Conservation (phyloP, 2,888 invertebrate genomes). For the Anoplius nigerrimus region DNA sequence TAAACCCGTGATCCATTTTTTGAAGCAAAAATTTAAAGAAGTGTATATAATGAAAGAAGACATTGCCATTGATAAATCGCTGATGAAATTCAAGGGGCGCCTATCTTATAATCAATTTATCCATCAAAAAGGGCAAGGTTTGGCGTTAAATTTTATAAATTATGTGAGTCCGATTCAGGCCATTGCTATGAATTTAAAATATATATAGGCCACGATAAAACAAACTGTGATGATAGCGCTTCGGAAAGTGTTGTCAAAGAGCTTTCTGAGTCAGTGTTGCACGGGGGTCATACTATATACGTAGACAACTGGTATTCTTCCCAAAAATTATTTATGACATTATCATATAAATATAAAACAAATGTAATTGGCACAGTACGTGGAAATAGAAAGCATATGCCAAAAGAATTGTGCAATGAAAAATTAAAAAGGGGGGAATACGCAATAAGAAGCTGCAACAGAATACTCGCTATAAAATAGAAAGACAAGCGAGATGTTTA, state of each 20-base stretch:
- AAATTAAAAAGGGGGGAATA: slow-evolving; percentile 13
- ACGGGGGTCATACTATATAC: slow-evolving; percentile 4
- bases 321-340: slow-evolving; percentile 17
- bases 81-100: slow-evolving; percentile 22
- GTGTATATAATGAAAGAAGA: slow-evolving; percentile 7
- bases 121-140: slow-evolving; percentile 20
- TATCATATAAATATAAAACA: slow-evolving; percentile 19
- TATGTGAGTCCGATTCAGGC: slow-evolving; percentile 11
- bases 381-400: slow-evolving; percentile 15
- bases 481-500: slow-evolving; percentile 9
- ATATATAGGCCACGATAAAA: slow-evolving; percentile 19
- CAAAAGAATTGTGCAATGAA: slow-evolving; percentile 11
- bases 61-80: slow-evolving; percentile 10
- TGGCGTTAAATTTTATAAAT: slow-evolving; percentile 17
- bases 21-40: slow-evolving; percentile 20
- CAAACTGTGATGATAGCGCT: not conserved
- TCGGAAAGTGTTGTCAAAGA: slow-evolving; percentile 19
- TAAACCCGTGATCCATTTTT: slow-evolving; percentile 16
- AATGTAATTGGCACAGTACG: slow-evolving; percentile 16
- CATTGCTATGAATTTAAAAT: slow-evolving; percentile 18
- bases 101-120: slow-evolving; percentile 12
- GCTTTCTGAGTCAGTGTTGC: slow-evolving; percentile 10
- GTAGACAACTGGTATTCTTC: slow-evolving; percentile 24
- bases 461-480: slow-evolving; percentile 14
- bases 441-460: slow-evolving; percentile 11